These are phyloP conservation scores for Falco berigora DNA, from an alignment of 2,797 vertebrate genomes.

Conservation along the genomic window DNA sequence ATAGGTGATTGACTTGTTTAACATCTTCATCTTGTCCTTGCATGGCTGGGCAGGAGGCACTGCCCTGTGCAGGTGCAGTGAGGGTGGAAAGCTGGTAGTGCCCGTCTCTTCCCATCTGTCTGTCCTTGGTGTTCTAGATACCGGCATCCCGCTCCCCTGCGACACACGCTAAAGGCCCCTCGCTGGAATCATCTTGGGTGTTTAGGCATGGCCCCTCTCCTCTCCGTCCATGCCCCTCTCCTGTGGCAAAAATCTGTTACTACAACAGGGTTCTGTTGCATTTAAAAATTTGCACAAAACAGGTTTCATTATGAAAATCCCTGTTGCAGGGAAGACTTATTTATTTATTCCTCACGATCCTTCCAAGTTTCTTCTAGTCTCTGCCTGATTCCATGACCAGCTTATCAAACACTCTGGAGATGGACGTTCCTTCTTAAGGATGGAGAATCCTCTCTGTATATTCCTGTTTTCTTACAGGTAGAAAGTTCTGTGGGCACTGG, in stretches of 20 bases:
- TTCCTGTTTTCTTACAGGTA: neutral
- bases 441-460: neutral
- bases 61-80: neutral
- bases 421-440: neutral
- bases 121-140: neutral
- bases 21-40: neutral
- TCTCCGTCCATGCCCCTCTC: neutral
- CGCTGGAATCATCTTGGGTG: neutral
- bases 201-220: neutral
- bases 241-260: neutral
- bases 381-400: neutral
- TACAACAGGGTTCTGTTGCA: neutral
- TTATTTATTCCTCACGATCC: neutral
- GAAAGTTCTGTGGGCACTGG: neutral
- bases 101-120: neutral
- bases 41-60: neutral
- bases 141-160: neutral
- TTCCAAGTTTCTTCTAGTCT: neutral
- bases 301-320: neutral
- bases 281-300: conserved; percentile 47
- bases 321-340: neutral
- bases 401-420: neutral
- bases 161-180: neutral
- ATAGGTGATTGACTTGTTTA: neutral
- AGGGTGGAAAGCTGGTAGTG: neutral